Evolutionary conservation across 2,888 invertebrate genomes (phyloP).

Genomic region (Epirrhoe tristata): DNA sequence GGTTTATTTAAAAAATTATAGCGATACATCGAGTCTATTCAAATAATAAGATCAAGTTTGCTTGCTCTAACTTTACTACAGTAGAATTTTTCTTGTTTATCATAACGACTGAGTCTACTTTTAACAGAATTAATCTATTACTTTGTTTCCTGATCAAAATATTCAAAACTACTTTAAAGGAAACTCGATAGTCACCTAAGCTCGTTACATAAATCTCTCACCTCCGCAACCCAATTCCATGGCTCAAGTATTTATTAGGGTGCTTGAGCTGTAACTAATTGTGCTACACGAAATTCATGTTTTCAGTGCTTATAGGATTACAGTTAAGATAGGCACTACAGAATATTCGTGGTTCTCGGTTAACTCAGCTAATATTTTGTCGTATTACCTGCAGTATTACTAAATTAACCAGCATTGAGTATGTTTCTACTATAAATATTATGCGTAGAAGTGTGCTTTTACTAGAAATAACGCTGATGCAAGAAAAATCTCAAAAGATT

Average conservation of each 20-base stretch:
- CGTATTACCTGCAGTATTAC: background rate
- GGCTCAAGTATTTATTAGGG: constrained; percentile 32
- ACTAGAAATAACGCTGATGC: too few species aligned
- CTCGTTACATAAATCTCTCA: constrained; percentile 24
- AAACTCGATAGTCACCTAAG: background rate
- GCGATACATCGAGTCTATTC: too few species aligned
- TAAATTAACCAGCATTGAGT: too few species aligned
- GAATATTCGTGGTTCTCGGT: background rate
- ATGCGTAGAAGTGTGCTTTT: too few species aligned
- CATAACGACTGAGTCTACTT: too few species aligned
- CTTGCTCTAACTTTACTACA: too few species aligned
- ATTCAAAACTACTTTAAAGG: background rate
- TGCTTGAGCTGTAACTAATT: constrained; percentile 26
- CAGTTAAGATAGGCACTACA: background rate
- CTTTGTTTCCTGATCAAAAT: background rate
- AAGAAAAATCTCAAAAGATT: too few species aligned
- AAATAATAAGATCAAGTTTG: too few species aligned
- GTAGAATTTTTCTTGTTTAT: too few species aligned
- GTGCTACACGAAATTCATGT: constrained; percentile 18
- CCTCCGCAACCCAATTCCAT: constrained; percentile 20
- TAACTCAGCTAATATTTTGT: background rate
- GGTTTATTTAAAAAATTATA: too few species aligned
- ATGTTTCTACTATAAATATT: too few species aligned
- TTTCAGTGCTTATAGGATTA: constrained; percentile 15
- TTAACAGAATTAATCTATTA: background rate